Base-by-base conservation (phyloP, 2,113 vertebrate species). In the Festucalex cinctus region DNA sequence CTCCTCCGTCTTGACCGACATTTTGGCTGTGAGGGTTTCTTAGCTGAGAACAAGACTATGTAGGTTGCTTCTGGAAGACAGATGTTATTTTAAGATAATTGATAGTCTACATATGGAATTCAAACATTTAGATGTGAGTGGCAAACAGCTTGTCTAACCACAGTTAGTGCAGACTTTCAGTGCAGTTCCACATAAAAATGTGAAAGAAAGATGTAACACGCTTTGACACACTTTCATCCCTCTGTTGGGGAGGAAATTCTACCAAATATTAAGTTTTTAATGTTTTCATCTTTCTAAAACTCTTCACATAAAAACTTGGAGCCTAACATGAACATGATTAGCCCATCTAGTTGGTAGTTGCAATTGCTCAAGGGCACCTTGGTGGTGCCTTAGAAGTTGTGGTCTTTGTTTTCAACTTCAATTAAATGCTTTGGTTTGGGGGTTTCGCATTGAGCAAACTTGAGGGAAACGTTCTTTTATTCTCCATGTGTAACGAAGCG, bases 171-270 rank as follows among this genome's bases (percentile, higher is more conserved):
- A 63, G 35, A 51, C 51, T 39, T 59, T 17, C 36, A 20, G 60
- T 44, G 2, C 12, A 37, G 36, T 66, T 61, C 41, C 43, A 51
- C 22, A 39, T 59, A 57, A 61, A 56, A 69, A 65, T 59, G 66
- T 71, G 71, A 75, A 68, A 62, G 28, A 60, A 72, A 81, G 69
- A 74, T 61, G n/a, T n/a, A n/a, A n/a, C n/a, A n/a, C n/a, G n/a
- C n/a, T n/a, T n/a, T n/a, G n/a, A n/a, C n/a, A 32, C 17, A 0
- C 0, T 58, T 63, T 65, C 24, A 78, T 51, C 39, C 22, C 14
- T 9, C 37, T 20, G 32, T 24, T 46, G 43, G n/a, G 32, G 41
- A 56, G 28, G 56, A 53, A 41, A 65, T 36, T 60, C 3, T 69
- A 65, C 4, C 61, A 56, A 39, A 24, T 24, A 24, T 3, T 59